Evolutionary conservation across 2,113 vertebrate species (phyloP), one percentile per base, ranked within the genome.

Genomic region (Hassar affinis): DNA sequence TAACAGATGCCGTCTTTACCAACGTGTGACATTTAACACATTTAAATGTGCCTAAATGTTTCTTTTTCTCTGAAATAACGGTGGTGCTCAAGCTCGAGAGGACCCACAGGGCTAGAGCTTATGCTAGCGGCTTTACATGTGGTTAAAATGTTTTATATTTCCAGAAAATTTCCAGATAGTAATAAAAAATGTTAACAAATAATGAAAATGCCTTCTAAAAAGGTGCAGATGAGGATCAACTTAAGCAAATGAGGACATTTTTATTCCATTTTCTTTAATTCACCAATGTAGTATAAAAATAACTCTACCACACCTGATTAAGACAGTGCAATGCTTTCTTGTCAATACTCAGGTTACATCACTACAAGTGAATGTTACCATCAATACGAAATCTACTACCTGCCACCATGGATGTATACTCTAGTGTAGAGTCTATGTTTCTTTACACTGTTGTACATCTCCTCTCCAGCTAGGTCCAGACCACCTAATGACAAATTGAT

Each of bases 401-500:
- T 49, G 35, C 30, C 56, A 61, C 49, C 12, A 42, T 10, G 35
- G 52, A 51, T 2, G 42, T 51, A 59, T 47, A 56, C 12, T 27
- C 71, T 9, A 68, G 17, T 47, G 8, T 77, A 71, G 54, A 69
- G 20, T 66, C 52, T 30, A 64, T 66, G 68, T 82, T 64, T 61
- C 45, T 38, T 49, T 45, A 72, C n/a, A 52, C 38, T 72, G 22
- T 51, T 86, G 79, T 49, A 64, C 22, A 38, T 82, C 56, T 78
- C 71, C 27, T 59, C 62, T 82, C 69, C 54, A 49, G 62, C 78
- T 25, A 4, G n/a, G 18, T 18, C 59, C 33, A 45, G 84, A 72
- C 52, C 27, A 35, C 56, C n/a, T 80, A 57, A 51, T 82, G 85
- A 64, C 85, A 84, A 17, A 25, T 33, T 54, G 61, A 78, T 35